Conservation (phyloP, 2,888 invertebrate genomes). For the Lissocephala sabroskyi region DNA sequence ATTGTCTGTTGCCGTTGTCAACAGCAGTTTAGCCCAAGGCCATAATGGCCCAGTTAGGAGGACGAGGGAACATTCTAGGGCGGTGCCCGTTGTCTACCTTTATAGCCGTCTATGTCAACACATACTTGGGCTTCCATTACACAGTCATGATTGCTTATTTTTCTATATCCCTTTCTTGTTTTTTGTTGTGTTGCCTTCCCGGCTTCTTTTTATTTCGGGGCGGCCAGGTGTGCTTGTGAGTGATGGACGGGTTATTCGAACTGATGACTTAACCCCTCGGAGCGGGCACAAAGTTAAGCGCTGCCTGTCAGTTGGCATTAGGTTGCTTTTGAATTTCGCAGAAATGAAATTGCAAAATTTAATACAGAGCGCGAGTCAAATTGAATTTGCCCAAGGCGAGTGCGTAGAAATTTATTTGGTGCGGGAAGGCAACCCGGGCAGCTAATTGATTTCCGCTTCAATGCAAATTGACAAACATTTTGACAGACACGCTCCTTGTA, state of each 20-base stretch:
- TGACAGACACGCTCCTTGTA: constrained; percentile 10
- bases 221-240: too few relatives aligned
- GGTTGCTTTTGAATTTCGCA: constrained; percentile 44
- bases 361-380: constrained; percentile 13
- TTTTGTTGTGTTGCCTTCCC: too few relatives aligned
- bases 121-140: constrained; percentile 60
- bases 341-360: constrained; percentile 25
- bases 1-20: constrained; percentile 55
- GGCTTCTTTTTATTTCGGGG: too few relatives aligned
- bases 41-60: constrained; percentile 46
- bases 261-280: too few relatives aligned
- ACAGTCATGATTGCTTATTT: constrained; percentile 58
- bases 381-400: constrained; percentile 1
- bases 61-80: too few relatives aligned
- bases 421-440: too few relatives aligned
- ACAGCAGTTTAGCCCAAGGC: constrained; percentile 62
- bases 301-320: constrained; percentile 37
- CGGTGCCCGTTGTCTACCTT: constrained; percentile 13
- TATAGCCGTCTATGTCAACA: constrained; percentile 48
- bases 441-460: constrained; percentile 53
- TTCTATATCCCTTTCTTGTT: constrained; percentile 7
- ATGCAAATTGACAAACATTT: constrained; percentile 27
- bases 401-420: too few relatives aligned
- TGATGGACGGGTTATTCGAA: neutral
- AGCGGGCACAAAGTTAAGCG: constrained; percentile 2